Evolutionary conservation across 2,113 vertebrate species (phyloP).

Genomic region (Emydocephalus ijimae): DNA sequence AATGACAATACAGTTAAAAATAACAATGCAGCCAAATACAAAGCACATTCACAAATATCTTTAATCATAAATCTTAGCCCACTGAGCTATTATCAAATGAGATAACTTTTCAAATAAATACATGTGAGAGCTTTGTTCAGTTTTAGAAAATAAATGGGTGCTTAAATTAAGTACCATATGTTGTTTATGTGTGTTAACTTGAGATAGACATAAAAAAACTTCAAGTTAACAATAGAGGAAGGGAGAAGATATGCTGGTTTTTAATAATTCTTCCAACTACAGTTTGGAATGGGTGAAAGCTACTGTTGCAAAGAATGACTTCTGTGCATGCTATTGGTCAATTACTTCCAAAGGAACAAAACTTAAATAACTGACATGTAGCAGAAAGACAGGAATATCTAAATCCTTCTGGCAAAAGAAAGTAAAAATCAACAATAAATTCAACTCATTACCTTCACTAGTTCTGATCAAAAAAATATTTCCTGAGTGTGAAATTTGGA

Average conservation of each 20-base stretch:
- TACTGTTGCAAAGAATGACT: background rate
- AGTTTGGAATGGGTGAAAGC: background rate
- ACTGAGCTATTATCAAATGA: background rate
- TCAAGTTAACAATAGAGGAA: constrained; percentile 3
- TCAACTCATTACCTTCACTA: background rate
- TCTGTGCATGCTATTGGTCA: background rate
- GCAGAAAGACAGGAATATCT: background rate
- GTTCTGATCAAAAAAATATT: background rate
- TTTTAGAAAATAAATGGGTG: background rate
- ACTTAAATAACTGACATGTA: background rate
- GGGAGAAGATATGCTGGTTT: background rate
- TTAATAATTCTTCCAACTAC: background rate
- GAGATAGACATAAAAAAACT: constrained; percentile 12
- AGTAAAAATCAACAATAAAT: background rate
- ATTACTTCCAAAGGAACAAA: background rate
- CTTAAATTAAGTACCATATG: background rate
- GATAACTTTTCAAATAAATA: background rate
- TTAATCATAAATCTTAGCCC: background rate
- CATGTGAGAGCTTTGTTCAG: background rate
- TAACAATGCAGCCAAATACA: background rate
- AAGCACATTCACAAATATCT: constrained; percentile 7
- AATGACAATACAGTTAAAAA: background rate
- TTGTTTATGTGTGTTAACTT: constrained; percentile 5
- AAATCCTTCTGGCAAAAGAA: background rate
- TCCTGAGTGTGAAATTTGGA: background rate